phyloP scores from a whole-genome alignment of 2,113 vertebrate species.

The Dromiciops gliroides region DNA sequence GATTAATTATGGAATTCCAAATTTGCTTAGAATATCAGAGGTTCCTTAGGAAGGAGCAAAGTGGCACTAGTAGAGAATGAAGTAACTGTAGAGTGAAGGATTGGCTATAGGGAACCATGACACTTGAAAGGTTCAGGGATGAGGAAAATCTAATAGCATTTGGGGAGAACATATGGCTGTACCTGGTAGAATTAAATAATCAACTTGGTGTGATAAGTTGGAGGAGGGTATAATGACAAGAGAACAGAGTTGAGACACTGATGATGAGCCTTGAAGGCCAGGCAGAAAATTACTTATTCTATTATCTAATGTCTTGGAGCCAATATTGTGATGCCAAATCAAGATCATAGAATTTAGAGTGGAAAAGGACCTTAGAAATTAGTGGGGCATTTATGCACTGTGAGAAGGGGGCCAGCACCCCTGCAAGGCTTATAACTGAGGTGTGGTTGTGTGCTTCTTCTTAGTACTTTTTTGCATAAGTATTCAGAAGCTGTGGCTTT shows the following conservation, averaged over 20 bases:
- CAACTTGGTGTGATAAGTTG: not conserved
- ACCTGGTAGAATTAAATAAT: not conserved
- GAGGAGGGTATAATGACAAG: not conserved
- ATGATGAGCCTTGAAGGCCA: not conserved
- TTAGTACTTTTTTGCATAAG: not conserved
- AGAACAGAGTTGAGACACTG: not conserved
- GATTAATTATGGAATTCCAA: not conserved
- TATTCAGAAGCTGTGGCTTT: not conserved
- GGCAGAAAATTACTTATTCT: not conserved
- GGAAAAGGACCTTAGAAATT: not conserved
- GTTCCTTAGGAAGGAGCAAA: not conserved
- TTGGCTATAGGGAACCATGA: not conserved
- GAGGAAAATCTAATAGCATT: not conserved
- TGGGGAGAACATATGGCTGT: not conserved
- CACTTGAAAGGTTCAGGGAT: not conserved
- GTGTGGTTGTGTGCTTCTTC: not conserved
- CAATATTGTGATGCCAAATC: not conserved
- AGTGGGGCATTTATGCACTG: not conserved
- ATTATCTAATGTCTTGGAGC: not conserved
- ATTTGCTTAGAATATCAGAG: not conserved
- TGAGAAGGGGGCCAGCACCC: too few species aligned
- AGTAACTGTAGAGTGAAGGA: not conserved
- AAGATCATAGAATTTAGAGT: not conserved
- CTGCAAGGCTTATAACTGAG: not conserved
- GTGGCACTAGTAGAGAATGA: not conserved